A percentile compares a stretch with the other conserved stretches of the same genome.
These are phyloP conservation scores for Harpalus rubripes DNA, from an alignment of 2,888 invertebrate species.

Conservation along the genomic window DNA sequence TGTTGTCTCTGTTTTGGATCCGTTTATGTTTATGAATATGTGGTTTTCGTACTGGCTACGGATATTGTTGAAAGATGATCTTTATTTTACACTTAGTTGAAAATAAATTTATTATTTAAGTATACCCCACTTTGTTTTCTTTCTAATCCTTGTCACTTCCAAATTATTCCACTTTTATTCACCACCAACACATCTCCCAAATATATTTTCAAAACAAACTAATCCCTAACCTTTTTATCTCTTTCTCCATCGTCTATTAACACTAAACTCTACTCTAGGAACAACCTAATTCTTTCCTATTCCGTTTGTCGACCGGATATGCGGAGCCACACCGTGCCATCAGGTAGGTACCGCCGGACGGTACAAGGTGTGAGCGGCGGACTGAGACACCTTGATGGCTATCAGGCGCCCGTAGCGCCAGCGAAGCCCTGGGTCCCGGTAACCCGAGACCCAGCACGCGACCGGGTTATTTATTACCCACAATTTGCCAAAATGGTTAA, in stretches of 20 bases:
- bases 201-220: too few relatives aligned
- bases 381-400: constrained; percentile 56
- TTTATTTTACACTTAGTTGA: too few relatives aligned
- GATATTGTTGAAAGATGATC: too few relatives aligned
- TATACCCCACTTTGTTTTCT: too few relatives aligned
- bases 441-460: constrained; percentile 54
- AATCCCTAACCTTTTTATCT: too few relatives aligned
- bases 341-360: constrained; percentile 57
- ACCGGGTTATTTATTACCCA: constrained; percentile 44
- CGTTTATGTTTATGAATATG: too few relatives aligned
- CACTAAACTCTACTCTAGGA: not conserved
- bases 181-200: too few relatives aligned
- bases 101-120: too few relatives aligned
- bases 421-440: constrained; percentile 13
- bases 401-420: constrained; percentile 46
- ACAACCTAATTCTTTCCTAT: not conserved
- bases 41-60: too few relatives aligned
- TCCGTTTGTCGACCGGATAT: constrained; percentile 37
- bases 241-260: not conserved
- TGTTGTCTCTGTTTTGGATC: too few relatives aligned
- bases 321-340: not conserved
- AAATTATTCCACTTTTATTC: too few relatives aligned
- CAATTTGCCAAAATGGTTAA: constrained; percentile 62
- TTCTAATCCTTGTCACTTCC: too few relatives aligned
- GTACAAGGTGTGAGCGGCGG: constrained; percentile 48